Evolutionary conservation across 2,797 vertebrate genomes (phyloP).

Genomic region (Rhinoraja longicauda): DNA sequence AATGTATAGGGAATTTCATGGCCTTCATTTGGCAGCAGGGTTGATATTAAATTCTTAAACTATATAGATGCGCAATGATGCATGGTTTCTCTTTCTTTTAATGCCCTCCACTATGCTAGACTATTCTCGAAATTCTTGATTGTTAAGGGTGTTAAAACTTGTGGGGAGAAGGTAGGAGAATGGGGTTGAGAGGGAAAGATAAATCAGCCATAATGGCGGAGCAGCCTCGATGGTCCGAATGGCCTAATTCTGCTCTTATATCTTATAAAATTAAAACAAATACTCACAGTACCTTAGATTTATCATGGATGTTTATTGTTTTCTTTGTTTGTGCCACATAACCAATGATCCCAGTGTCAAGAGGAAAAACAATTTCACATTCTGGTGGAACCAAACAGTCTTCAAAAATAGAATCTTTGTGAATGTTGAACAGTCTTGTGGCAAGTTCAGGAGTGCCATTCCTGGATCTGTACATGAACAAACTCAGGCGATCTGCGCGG

Average conservation of each 20-base stretch:
- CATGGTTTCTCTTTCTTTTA: neutral
- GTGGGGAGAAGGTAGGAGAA: too few relatives aligned
- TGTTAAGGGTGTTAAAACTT: too few relatives aligned
- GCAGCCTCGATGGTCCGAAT: too few relatives aligned
- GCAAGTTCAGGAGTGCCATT: conserved; percentile 78
- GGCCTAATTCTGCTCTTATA: too few relatives aligned
- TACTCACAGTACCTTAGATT: conserved; percentile 59
- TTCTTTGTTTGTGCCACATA: conserved; percentile 74
- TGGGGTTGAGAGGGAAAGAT: too few relatives aligned
- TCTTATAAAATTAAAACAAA: neutral
- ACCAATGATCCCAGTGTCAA: conserved; percentile 79
- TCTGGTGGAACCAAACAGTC: conserved; percentile 76
- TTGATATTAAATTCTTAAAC: neutral
- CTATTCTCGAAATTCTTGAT: neutral
- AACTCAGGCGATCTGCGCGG: conserved; percentile 73
- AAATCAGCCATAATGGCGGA: too few relatives aligned
- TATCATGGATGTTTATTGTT: conserved; percentile 64
- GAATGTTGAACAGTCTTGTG: conserved; percentile 75
- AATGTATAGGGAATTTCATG: neutral
- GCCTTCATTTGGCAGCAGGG: neutral
- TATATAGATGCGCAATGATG: neutral
- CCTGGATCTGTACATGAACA: conserved; percentile 79
- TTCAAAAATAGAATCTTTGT: conserved; percentile 65
- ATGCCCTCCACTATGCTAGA: too few relatives aligned
- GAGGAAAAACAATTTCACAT: conserved; percentile 79